Evolutionary conservation across 1,140 invertebrate genomes (phyloP).

Genomic region (Macrocentrus cingulum): DNA sequence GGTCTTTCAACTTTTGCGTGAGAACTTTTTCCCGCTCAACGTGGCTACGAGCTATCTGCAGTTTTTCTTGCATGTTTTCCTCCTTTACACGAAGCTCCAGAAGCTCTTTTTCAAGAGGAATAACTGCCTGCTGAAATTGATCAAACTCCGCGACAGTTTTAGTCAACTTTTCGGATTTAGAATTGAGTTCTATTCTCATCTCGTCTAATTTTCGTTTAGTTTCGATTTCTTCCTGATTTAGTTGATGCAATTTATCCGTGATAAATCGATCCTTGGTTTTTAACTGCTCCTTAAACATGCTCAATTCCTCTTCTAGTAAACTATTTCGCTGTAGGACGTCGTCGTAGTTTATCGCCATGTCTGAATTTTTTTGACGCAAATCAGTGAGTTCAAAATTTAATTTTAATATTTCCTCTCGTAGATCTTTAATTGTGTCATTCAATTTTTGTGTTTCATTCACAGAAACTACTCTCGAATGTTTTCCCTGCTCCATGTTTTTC

Average conservation of each 20-base stretch:
- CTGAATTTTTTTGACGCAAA: slow-evolving; percentile 46
- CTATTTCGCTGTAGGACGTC: slow-evolving; percentile 49
- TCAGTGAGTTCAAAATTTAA: slow-evolving; percentile 47
- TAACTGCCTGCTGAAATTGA: slow-evolving; percentile 43
- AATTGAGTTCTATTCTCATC: slow-evolving; percentile 46
- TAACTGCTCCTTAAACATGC: slow-evolving; percentile 55
- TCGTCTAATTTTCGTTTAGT: slow-evolving; percentile 52
- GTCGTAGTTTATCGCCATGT: slow-evolving; percentile 45
- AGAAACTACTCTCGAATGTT: slow-evolving; percentile 28
- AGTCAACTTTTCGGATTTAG: slow-evolving; percentile 51
- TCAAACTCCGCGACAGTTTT: slow-evolving; percentile 45
- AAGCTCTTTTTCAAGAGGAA: slow-evolving; percentile 52
- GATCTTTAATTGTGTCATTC: slow-evolving; percentile 45
- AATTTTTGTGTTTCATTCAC: slow-evolving; percentile 40
- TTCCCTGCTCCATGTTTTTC: slow-evolving; percentile 36
- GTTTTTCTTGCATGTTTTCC: slow-evolving; percentile 48
- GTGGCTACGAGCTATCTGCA: slow-evolving; percentile 55
- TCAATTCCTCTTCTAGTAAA: slow-evolving; percentile 50
- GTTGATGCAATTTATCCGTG: slow-evolving; percentile 45
- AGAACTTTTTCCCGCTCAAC: slow-evolving; percentile 62
- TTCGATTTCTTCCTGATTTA: slow-evolving; percentile 46
- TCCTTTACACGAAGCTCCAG: slow-evolving; percentile 47
- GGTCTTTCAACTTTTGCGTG: slow-evolving; percentile 65
- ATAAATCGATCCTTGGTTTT: slow-evolving; percentile 53
- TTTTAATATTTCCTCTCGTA: slow-evolving; percentile 48